phyloP scores from a whole-genome alignment of 2,113 vertebrate species.

The Rhinolophus sinicus region DNA sequence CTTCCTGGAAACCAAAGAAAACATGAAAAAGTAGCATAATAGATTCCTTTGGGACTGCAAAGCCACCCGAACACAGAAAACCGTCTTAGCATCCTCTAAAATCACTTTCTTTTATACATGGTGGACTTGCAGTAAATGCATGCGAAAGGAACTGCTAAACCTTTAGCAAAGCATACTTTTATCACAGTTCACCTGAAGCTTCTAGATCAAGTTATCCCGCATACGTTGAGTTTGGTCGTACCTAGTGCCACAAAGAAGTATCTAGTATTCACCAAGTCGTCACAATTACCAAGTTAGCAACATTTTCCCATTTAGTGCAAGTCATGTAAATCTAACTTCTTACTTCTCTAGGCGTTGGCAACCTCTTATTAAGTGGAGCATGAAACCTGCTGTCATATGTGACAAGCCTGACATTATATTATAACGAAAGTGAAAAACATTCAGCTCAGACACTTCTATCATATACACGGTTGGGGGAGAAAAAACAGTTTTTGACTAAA shows the following conservation, averaged over 20 bases:
- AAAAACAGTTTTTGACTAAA: not conserved
- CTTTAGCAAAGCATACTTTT: not conserved
- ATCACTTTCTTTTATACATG: not conserved
- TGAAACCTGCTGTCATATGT: not conserved
- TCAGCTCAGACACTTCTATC: not conserved
- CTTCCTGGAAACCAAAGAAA: not conserved
- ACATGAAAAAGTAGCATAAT: not conserved
- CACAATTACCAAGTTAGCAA: not conserved
- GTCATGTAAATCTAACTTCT: not conserved
- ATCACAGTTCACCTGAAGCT: not conserved
- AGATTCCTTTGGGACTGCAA: not conserved
- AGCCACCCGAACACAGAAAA: not conserved
- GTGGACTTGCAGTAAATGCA: rapidly evolving
- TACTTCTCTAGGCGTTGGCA: not conserved
- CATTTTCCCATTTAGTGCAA: not conserved
- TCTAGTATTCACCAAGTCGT: not conserved
- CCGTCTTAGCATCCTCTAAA: not conserved
- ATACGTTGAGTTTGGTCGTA: rapidly evolving
- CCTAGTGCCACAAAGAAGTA: rapidly evolving
- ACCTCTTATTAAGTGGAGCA: not conserved
- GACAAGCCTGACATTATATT: not conserved
- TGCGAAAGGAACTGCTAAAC: not conserved
- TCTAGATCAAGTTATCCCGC: not conserved
- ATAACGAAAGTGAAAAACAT: not conserved
- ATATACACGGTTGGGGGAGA: not conserved